Base-by-base conservation (phyloP, 30 jellyfish, hydroid and myxozoan species). In the Mastigias papua region DNA sequence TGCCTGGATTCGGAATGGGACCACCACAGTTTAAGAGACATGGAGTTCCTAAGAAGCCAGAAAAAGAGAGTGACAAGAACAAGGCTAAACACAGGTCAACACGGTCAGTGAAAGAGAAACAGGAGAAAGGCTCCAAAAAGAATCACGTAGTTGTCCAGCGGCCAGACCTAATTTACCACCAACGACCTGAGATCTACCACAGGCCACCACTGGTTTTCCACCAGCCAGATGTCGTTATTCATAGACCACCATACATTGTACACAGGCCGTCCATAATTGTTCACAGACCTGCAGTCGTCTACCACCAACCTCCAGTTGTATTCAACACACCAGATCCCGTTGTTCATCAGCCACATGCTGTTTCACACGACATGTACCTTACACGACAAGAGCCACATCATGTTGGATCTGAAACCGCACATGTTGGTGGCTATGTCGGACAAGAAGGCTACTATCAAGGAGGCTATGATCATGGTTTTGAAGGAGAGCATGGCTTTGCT, bases 251-350 rank as follows among this genome's bases (percentile, higher is more conserved):
- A n/a, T 81, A 69, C 48, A 82, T 90, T 25, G 90, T 90, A 11
- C 97, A 80, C 76, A 64, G 97, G 35, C 97, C 97, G 35, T 34
- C 97, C 15, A 92, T 90, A 25, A 70, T 90, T 54, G 97, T 90
- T 5, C 97, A 90, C 78, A 82, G 91, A 65, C 97, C 97, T n/a
- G 89, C 78, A 8, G 91, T 90, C 7, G 46, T 91, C 30, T 91
- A 84, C 29, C 97, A 91, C 50, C 97, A 91, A 73, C 93, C 97
- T 3, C 97, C 97, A 0, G 97, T 91, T 28, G 92, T 91, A 1
- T 91, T 91, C 90, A 57, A 91, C 86, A 91, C 97, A n/a, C 97
- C 97, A 0, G 89, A 82, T 42, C 97, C 97, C 4, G 85, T 80
- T 9, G 93, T 91, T 28, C 95, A 93, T 67, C 92, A 73, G 49